Percentiles rank a stretch among this genome's conserved stretches.
Conservation (phyloP, 2,113 vertebrate genomes). For the Columbina picui region DNA sequence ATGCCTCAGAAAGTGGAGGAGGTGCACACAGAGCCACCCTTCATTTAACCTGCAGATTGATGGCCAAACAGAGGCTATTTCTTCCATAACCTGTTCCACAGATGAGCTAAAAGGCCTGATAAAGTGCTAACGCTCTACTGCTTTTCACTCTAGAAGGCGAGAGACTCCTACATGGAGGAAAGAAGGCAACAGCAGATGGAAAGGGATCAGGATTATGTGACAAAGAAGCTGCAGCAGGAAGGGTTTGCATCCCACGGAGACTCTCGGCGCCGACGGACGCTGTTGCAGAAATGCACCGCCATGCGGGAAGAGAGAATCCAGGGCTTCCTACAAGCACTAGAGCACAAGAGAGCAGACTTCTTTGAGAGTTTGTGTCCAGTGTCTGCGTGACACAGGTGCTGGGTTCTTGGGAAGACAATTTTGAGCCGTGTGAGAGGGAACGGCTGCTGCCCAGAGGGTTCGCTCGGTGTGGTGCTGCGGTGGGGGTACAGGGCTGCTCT, state of each 20-base stretch:
- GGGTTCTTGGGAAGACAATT: constrained; percentile 21
- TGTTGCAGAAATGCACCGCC: constrained; percentile 79
- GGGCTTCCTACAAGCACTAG: constrained; percentile 86
- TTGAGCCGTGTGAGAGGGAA: not conserved
- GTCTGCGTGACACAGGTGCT: constrained; percentile 72
- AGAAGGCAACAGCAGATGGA: constrained; percentile 86
- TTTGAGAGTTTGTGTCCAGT: constrained; percentile 67
- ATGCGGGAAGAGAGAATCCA: constrained; percentile 87
- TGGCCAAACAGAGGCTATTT: not conserved
- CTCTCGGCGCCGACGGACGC: constrained; percentile 72
- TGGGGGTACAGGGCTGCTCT: not conserved
- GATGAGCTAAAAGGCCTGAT: not conserved
- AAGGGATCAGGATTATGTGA: constrained; percentile 84
- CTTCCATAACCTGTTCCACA: not conserved
- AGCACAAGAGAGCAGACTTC: constrained; percentile 88
- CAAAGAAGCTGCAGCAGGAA: constrained; percentile 84
- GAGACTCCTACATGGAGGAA: constrained; percentile 86
- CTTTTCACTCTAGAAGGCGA: constrained; percentile 85
- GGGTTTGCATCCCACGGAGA: constrained; percentile 73
- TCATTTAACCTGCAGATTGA: not conserved
- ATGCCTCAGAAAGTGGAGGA: not conserved
- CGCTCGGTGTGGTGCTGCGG: not conserved
- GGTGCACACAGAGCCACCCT: not conserved
- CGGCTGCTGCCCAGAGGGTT: constrained; percentile 12
- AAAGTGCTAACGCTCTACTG: not conserved